These are phyloP conservation scores for Drosophila kuntzei DNA, from an alignment of 2,888 invertebrate genomes.

Conservation along the genomic window DNA sequence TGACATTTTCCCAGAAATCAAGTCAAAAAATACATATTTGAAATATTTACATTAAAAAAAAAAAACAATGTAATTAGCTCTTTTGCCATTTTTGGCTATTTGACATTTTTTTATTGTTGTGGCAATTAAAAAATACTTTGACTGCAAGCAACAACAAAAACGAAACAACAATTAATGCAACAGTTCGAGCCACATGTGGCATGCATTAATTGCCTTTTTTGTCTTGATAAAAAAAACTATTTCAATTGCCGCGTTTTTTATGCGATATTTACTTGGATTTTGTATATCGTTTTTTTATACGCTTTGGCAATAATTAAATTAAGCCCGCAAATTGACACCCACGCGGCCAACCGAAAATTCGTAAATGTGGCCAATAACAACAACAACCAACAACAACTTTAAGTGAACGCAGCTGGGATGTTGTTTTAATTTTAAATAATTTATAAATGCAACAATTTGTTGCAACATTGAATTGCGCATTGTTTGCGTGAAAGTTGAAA, in stretches of 20 bases:
- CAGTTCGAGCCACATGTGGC: constrained; percentile 53
- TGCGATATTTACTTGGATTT: constrained; percentile 30
- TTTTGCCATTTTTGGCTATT: constrained; percentile 25
- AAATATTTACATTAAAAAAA: background rate
- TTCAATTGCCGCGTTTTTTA: constrained; percentile 54
- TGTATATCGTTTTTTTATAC: constrained; percentile 19
- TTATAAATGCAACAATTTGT: constrained; percentile 61
- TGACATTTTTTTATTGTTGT: constrained; percentile 18
- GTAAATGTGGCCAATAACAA: constrained; percentile 1
- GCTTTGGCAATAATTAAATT: constrained; percentile 50
- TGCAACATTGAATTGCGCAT: constrained; percentile 37
- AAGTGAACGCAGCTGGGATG: constrained; percentile 2
- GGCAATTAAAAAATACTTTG: constrained; percentile 65
- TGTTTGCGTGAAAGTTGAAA: constrained; percentile 68
- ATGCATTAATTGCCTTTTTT: constrained; percentile 70
- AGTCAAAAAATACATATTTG: background rate
- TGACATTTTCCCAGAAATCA: constrained; percentile 33
- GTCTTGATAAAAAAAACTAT: constrained; percentile 69
- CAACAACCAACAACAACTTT: background rate
- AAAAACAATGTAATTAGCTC: constrained; percentile 42
- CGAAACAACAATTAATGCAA: constrained; percentile 23
- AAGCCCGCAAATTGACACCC: constrained; percentile 52
- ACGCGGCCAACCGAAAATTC: constrained; percentile 24
- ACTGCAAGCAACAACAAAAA: constrained; percentile 3
- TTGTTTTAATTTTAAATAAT: constrained; percentile 10